Percentiles rank a stretch among this genome's conserved stretches.
phyloP scores from a whole-genome alignment of 2,113 vertebrate species.

The cat (Felis catus) region F.catus_Fca126_mat1.0 CM031420.1:100876001-100876500 shows the following conservation, averaged over 20 bases:
- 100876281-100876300: background rate
- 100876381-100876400: background rate
- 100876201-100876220: background rate
- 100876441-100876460: background rate
- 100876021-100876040: background rate
- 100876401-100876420: constrained; percentile 59
- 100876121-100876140: background rate
- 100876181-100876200: background rate
- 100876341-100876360: constrained; percentile 11
- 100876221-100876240: background rate
- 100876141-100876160: background rate
- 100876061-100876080: background rate
- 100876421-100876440: background rate
- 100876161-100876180: background rate
- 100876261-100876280: background rate
- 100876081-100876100: background rate
- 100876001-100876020: background rate
- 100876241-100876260: background rate
- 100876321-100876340: background rate
- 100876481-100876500: background rate
- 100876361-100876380: constrained; percentile 50
- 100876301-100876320: background rate
- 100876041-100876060: background rate
- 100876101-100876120: background rate
- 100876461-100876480: background rate